These are phyloP conservation scores for Poecilia velifera DNA, from an alignment of 2,797 vertebrate species.

Conservation along the genomic window DNA sequence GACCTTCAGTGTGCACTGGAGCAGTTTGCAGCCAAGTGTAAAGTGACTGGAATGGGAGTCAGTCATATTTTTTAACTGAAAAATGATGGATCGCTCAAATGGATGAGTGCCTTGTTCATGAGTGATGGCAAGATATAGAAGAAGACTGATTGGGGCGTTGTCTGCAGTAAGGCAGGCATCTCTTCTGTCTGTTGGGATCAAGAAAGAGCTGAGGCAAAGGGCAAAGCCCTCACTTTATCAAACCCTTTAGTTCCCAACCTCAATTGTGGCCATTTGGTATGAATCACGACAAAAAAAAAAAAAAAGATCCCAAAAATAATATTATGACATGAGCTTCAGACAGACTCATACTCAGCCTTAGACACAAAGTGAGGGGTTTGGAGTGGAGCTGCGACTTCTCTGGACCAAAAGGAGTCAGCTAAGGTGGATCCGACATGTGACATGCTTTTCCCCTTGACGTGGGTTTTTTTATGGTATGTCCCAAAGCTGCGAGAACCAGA, in stretches of 20 bases:
- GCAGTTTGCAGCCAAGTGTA: neutral
- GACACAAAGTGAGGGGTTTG: neutral
- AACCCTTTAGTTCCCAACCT: neutral
- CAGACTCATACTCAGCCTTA: neutral
- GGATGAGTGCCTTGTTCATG: neutral
- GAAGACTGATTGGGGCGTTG: neutral
- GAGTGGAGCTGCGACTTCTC: neutral
- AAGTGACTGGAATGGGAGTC: neutral
- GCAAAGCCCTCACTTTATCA: neutral
- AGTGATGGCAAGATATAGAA: neutral
- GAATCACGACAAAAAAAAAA: neutral
- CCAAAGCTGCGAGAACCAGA: neutral
- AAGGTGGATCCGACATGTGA: neutral
- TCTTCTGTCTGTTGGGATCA: neutral
- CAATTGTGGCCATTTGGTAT: neutral
- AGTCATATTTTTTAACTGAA: neutral
- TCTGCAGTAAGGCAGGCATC: neutral
- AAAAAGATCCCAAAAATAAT: neutral
- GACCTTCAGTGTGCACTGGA: neutral
- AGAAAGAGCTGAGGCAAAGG: neutral
- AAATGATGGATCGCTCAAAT: neutral
- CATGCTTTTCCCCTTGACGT: neutral
- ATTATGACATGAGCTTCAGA: neutral
- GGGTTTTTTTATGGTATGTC: neutral
- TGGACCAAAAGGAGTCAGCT: neutral